Evolutionary conservation across 2,797 vertebrate species (phyloP).

Genomic region (Acanthurus tractus): DNA sequence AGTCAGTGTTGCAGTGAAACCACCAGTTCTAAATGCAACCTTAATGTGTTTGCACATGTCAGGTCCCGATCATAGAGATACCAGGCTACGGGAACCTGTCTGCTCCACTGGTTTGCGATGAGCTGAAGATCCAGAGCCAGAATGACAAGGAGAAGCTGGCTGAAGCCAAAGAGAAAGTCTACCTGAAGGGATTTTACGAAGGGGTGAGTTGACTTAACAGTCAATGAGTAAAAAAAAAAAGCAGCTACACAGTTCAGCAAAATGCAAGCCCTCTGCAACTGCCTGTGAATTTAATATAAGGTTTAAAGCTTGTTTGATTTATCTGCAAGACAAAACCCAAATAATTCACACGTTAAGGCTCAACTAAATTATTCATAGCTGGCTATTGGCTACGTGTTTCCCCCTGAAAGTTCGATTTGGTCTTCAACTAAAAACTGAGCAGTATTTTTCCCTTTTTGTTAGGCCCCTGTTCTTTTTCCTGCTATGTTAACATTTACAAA

Average conservation of each 20-base stretch:
- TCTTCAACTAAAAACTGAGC: conserved; percentile 3
- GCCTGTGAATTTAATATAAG: conserved; percentile 10
- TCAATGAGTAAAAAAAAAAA: conserved; percentile 4
- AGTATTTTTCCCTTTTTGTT: not conserved
- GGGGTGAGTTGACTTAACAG: conserved; percentile 88
- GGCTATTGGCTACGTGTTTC: conserved; percentile 12
- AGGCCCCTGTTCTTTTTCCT: not conserved
- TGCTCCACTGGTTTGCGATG: conserved; percentile 92
- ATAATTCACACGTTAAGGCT: conserved; percentile 31
- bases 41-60: conserved; percentile 6
- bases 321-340: conserved; percentile 25
- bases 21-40: not conserved
- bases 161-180: conserved; percentile 96
- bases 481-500: not conserved
- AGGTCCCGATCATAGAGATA: conserved; percentile 96
- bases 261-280: conserved; percentile 11
- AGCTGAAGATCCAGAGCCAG: conserved; percentile 98
- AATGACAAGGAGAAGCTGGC: conserved; percentile 96
- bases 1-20: not conserved
- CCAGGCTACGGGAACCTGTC: conserved; percentile 94
- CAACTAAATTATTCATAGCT: conserved; percentile 40
- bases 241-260: conserved; percentile 16
- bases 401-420: conserved; percentile 12
- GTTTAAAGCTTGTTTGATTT: conserved; percentile 36
- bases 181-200: conserved; percentile 97